These are phyloP conservation scores for Gnatocerus cornutus DNA, from an alignment of 2,888 invertebrate species.

Conservation along the genomic window DNA sequence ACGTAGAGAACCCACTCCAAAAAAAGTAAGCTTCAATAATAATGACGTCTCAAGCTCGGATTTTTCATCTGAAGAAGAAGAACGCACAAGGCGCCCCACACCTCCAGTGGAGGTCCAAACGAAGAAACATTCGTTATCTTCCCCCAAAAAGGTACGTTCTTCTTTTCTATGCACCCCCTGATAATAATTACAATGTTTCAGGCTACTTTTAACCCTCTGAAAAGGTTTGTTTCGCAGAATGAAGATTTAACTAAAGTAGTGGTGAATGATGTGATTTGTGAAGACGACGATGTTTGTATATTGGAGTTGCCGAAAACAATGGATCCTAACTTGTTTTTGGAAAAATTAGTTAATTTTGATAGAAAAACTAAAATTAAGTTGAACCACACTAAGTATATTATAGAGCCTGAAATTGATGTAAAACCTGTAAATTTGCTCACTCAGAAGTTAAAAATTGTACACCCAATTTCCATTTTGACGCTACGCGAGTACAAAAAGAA, in stretches of 20 bases:
- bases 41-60: not conserved
- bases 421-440: slow-evolving; percentile 47
- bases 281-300: slow-evolving; percentile 50
- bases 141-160: slow-evolving; percentile 2
- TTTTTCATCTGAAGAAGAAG: not conserved
- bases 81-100: not conserved
- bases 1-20: not conserved
- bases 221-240: slow-evolving; percentile 24
- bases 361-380: slow-evolving; percentile 55
- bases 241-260: slow-evolving; percentile 9
- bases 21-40: not conserved
- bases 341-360: slow-evolving; percentile 52
- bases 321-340: slow-evolving; percentile 51
- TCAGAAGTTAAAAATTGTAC: slow-evolving; percentile 49
- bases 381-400: slow-evolving; percentile 54
- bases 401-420: slow-evolving; percentile 51
- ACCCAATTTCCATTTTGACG: slow-evolving; percentile 53
- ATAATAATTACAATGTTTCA: slow-evolving; percentile 13
- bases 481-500: slow-evolving; percentile 57
- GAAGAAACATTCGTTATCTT: not conserved
- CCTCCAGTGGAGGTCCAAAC: not conserved
- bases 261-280: slow-evolving; percentile 18
- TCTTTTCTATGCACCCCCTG: too few species aligned
- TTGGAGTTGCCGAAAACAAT: slow-evolving; percentile 57
- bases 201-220: slow-evolving; percentile 25